These are phyloP conservation scores for Brachionus plicatilis DNA, from an alignment of 1,140 invertebrate species.

Conservation along the genomic window DNA sequence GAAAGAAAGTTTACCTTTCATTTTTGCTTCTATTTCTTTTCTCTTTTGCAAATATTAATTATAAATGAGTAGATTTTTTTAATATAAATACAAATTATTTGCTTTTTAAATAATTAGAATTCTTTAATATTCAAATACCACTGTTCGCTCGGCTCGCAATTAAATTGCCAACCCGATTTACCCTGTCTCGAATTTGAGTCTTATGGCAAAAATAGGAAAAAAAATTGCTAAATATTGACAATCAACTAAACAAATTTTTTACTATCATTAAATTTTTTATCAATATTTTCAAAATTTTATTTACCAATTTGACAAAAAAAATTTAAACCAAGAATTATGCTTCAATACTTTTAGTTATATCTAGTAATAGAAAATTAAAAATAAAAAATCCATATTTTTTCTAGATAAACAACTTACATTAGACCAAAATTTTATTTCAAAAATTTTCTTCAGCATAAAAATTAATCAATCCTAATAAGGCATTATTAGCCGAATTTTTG, in stretches of 20 bases:
- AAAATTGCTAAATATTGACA: too few species aligned
- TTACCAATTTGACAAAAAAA: too few species aligned
- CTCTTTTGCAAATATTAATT: not conserved
- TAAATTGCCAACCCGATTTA: not conserved
- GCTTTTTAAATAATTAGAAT: slow-evolving; percentile 16
- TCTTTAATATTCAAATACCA: slow-evolving; percentile 28
- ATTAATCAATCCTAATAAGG: not conserved
- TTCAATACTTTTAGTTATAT: too few species aligned
- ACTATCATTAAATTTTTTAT: too few species aligned
- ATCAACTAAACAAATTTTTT: too few species aligned
- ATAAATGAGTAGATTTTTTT: slow-evolving; percentile 11
- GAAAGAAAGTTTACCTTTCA: not conserved
- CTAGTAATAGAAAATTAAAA: too few species aligned
- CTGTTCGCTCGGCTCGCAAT: not conserved
- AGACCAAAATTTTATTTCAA: not conserved
- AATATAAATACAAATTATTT: slow-evolving; percentile 28
- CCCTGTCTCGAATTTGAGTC: not conserved
- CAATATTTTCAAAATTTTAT: too few species aligned
- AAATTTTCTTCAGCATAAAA: not conserved
- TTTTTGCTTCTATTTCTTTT: not conserved
- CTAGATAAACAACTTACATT: too few species aligned
- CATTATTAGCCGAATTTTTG: not conserved
- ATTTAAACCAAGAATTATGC: too few species aligned
- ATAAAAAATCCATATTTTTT: too few species aligned
- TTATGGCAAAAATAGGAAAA: too few species aligned